Evolutionary conservation across 2,888 invertebrate species (phyloP).

Genomic region (Sericinus montela): DNA sequence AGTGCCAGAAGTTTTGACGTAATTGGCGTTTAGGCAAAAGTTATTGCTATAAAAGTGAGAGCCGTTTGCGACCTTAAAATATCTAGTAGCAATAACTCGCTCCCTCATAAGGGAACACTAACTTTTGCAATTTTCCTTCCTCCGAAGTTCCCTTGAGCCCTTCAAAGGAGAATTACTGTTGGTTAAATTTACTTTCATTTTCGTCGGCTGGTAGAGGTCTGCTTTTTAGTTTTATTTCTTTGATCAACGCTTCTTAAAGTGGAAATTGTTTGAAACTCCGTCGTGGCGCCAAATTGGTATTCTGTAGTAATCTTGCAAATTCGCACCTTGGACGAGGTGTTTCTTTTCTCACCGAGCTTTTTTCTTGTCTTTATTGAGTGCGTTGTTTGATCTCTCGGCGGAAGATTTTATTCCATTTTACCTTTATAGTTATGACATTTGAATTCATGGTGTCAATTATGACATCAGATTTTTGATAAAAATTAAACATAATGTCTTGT

Average conservation of each 20-base stretch:
- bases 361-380: slow-evolving; percentile 22
- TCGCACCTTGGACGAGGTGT: slow-evolving; percentile 49
- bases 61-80: slow-evolving; percentile 42
- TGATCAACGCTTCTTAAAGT: slow-evolving; percentile 69
- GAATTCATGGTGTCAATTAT: too few relatives aligned
- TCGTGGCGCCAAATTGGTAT: slow-evolving; percentile 60
- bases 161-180: slow-evolving; percentile 75
- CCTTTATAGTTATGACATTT: slow-evolving; percentile 1
- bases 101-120: slow-evolving; percentile 67
- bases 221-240: slow-evolving; percentile 77
- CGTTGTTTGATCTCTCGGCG: slow-evolving; percentile 24
- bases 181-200: slow-evolving; percentile 75
- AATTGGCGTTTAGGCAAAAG: slow-evolving; percentile 39
- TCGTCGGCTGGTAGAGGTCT: slow-evolving; percentile 47
- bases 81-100: slow-evolving; percentile 55
- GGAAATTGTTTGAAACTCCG: slow-evolving; percentile 71
- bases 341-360: slow-evolving; percentile 19
- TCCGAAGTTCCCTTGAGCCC: slow-evolving; percentile 53
- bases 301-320: slow-evolving; percentile 66
- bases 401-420: slow-evolving; percentile 14
- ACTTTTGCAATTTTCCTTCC: slow-evolving; percentile 75
- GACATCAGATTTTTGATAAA: neutral
- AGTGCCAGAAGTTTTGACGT: slow-evolving; percentile 34
- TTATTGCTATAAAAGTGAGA: slow-evolving; percentile 35
- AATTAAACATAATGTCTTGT: too few relatives aligned